Conservation (phyloP, 1,140 invertebrate species). For the Orchesella cincta region DNA sequence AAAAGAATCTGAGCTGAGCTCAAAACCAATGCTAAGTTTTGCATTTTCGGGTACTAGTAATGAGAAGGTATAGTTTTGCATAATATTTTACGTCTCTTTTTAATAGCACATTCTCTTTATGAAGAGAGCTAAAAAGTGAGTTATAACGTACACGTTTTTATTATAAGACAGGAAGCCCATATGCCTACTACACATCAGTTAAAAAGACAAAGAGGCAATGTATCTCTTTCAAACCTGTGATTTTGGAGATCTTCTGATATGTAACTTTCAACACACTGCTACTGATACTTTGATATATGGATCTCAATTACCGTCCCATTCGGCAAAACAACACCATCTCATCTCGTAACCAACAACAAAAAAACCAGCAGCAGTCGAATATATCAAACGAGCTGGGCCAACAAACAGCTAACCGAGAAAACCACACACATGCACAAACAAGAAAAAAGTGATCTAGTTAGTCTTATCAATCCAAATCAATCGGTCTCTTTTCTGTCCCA, state of each 20-base stretch:
- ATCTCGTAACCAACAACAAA: neutral
- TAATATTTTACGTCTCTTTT: too few relatives aligned
- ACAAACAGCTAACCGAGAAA: neutral
- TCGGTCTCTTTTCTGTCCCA: conserved; percentile 13
- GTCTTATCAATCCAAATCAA: conserved; percentile 15
- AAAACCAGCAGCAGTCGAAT: neutral
- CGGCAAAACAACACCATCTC: neutral
- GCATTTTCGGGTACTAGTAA: too few relatives aligned
- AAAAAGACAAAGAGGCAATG: neutral
- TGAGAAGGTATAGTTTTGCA: too few relatives aligned
- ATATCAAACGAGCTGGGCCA: neutral
- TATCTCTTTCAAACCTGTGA: neutral
- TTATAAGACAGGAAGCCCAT: too few relatives aligned
- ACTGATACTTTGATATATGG: conserved; percentile 6
- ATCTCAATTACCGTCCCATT: conserved; percentile 10
- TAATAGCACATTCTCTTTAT: too few relatives aligned
- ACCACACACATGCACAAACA: conserved; percentile 28
- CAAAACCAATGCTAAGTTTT: too few relatives aligned
- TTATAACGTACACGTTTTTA: too few relatives aligned
- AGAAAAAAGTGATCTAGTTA: conserved; percentile 27
- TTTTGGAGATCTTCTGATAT: neutral
- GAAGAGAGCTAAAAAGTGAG: too few relatives aligned
- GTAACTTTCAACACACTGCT: neutral
- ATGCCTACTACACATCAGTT: too few relatives aligned
- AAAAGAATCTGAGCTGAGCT: too few relatives aligned